phyloP scores from a whole-genome alignment of 1,140 invertebrate genomes.

The Panonychus citri region DNA sequence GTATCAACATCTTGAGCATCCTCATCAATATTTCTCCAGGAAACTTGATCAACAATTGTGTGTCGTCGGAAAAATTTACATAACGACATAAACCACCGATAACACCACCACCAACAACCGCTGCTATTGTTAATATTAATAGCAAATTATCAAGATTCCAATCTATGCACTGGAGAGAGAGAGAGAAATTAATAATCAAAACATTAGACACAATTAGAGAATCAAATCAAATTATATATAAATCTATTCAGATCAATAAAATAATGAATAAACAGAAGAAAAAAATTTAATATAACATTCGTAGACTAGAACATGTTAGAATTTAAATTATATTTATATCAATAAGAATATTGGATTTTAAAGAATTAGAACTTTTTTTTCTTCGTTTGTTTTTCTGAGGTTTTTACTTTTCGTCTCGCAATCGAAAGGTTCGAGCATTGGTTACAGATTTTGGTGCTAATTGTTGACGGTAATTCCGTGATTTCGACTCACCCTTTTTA shows the following conservation, averaged over 20 bases:
- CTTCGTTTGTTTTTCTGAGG: too few relatives aligned
- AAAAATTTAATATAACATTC: too few relatives aligned
- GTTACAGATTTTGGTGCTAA: neutral
- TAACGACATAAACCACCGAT: constrained; percentile 21
- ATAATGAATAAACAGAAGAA: too few relatives aligned
- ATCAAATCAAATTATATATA: too few relatives aligned
- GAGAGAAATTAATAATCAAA: too few relatives aligned
- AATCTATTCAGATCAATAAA: too few relatives aligned
- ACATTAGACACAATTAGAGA: too few relatives aligned
- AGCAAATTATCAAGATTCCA: constrained; percentile 20
- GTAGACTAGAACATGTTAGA: neutral
- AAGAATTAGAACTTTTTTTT: too few relatives aligned
- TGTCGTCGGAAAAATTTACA: constrained; percentile 14
- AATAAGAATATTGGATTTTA: too few relatives aligned
- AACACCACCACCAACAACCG: constrained; percentile 25
- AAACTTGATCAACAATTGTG: constrained; percentile 23
- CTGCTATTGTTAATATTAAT: constrained; percentile 26
- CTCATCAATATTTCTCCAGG: constrained; percentile 28
- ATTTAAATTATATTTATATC: too few relatives aligned
- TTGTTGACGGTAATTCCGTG: neutral
- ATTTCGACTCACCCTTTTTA: neutral
- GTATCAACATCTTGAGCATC: constrained; percentile 28
- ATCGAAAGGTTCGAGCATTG: too few relatives aligned
- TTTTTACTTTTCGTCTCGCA: too few relatives aligned
- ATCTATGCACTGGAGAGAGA: neutral